A percentile compares a stretch with the other conserved stretches of the same genome.
Evolutionary conservation across 2,888 invertebrate genomes (phyloP).

Genomic region (Amiota minor): DNA sequence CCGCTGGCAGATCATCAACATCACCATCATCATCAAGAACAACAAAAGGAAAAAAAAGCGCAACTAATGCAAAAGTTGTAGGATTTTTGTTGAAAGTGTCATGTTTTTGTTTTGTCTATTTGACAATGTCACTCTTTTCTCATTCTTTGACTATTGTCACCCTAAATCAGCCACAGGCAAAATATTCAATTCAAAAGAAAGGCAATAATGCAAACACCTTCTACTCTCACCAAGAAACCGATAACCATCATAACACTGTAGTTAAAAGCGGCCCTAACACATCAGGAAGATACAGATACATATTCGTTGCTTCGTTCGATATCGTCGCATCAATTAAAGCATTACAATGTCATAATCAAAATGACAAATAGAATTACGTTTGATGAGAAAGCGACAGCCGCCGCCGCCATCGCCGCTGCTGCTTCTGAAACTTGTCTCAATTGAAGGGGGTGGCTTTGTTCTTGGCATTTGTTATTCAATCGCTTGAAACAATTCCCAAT

Average conservation of each 20-base stretch:
- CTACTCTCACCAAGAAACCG: conserved; percentile 40
- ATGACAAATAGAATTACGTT: conserved; percentile 73
- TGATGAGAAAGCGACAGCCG: conserved; percentile 70
- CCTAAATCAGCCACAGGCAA: conserved; percentile 5
- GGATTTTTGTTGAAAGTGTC: conserved; percentile 2
- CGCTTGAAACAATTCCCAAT: conserved; percentile 60
- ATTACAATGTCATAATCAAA: conserved; percentile 74
- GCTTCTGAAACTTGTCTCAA: conserved; percentile 24
- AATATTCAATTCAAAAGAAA: not conserved
- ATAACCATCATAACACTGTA: conserved; percentile 35
- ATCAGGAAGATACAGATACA: not conserved
- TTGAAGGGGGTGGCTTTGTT: conserved; percentile 37
- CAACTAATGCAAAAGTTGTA: conserved; percentile 51
- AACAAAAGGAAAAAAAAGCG: conserved; percentile 35
- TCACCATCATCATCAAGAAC: conserved; percentile 36
- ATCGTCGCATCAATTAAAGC: conserved; percentile 71
- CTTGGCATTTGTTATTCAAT: conserved; percentile 42
- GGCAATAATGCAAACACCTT: conserved; percentile 22
- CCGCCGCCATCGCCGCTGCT: conserved; percentile 37
- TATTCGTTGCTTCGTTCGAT: not conserved
- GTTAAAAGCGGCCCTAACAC: not conserved
- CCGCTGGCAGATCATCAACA: not conserved
- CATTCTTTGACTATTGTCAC: not conserved
- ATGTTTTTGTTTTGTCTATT: not conserved
- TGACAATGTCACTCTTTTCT: not conserved